Conservation (phyloP, 1,140 invertebrate species). For the Macrotrachela quadricornifera region DNA sequence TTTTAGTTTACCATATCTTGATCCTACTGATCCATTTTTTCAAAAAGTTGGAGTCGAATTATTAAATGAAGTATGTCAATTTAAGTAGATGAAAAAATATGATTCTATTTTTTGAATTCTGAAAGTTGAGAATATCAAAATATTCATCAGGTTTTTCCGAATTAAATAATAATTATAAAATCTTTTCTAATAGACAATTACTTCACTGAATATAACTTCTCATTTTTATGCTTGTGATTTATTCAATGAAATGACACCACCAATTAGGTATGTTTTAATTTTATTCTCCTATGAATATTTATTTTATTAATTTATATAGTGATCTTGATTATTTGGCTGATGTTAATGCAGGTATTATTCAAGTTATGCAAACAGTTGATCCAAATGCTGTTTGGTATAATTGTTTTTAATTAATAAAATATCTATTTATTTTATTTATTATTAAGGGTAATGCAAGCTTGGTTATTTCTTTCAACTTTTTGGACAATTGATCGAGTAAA, state of each 20-base stretch:
- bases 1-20: constrained; percentile 46
- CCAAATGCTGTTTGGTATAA: constrained; percentile 38
- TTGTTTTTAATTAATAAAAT: not conserved
- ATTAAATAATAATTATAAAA: not conserved
- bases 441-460: constrained; percentile 58
- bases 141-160: no score
- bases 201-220: constrained; percentile 43
- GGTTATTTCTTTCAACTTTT: constrained; percentile 54
- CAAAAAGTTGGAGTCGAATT: constrained; percentile 45
- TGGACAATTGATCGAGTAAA: constrained; percentile 46
- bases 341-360: constrained; percentile 45
- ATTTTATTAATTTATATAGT: no score
- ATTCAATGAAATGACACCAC: constrained; percentile 66
- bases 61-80: constrained; percentile 38
- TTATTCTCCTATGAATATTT: no score
- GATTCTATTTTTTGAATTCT: no score
- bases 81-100: no score
- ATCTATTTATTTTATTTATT: constrained; percentile 10
- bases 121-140: no score
- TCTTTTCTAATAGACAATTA: constrained; percentile 1
- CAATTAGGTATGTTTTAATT: not conserved
- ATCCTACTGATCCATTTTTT: constrained; percentile 57
- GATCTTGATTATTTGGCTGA: constrained; percentile 36
- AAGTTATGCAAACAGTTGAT: constrained; percentile 47
- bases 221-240: constrained; percentile 71